A percentile compares a stretch with the other conserved stretches of the same genome.
Conservation (phyloP, 1,140 invertebrate species). For the Melitaea cinxia region DNA sequence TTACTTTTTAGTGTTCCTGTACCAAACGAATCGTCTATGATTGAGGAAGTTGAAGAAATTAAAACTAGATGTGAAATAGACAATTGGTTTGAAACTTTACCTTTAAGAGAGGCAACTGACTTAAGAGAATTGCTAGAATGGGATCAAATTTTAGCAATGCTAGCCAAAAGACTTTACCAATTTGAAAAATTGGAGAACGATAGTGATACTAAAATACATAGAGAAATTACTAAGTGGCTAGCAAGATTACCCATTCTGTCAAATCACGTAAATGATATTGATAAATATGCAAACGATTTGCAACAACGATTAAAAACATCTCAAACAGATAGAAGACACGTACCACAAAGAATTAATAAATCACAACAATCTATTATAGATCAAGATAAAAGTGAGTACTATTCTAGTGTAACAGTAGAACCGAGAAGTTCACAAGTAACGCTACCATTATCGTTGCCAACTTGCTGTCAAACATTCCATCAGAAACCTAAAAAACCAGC, state of each 20-base stretch:
- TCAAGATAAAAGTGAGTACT: conserved; percentile 14
- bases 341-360: conserved; percentile 1
- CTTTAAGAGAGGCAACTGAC: conserved; percentile 34
- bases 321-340: conserved; percentile 38
- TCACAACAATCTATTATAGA: not conserved
- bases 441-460: conserved; percentile 7
- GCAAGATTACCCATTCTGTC: conserved; percentile 43
- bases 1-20: conserved; percentile 45
- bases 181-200: conserved; percentile 44
- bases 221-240: conserved; percentile 53
- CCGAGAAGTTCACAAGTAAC: conserved; percentile 22
- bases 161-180: conserved; percentile 47
- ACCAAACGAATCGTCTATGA: conserved; percentile 45
- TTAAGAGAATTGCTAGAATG: conserved; percentile 42
- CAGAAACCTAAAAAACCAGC: conserved; percentile 34
- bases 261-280: conserved; percentile 31
- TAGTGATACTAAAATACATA: conserved; percentile 40
- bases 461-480: conserved; percentile 17
- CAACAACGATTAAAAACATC: conserved; percentile 39
- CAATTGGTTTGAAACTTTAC: conserved; percentile 51
- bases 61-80: conserved; percentile 56
- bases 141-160: conserved; percentile 49
- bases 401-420: conserved; percentile 35
- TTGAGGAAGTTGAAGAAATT: conserved; percentile 50
- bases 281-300: conserved; percentile 40